phyloP scores from a whole-genome alignment of 2,797 vertebrate genomes.

The Anabacerthia variegaticeps region DNA sequence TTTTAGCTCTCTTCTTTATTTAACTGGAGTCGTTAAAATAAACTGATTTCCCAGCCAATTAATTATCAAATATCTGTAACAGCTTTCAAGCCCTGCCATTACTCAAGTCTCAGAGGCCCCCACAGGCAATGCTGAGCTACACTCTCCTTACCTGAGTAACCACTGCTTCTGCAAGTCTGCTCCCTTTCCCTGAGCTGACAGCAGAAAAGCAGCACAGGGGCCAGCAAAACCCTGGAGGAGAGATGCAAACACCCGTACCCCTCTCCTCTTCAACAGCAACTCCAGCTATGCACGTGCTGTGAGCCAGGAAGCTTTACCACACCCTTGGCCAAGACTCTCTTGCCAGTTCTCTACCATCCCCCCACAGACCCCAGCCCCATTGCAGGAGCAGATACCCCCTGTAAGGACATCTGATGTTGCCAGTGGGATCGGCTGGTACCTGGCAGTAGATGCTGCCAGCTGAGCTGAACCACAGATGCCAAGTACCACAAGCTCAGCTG shows the following conservation, averaged over 20 bases:
- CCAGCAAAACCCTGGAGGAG: not conserved
- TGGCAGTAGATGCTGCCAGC: not conserved
- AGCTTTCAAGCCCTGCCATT: constrained; percentile 56
- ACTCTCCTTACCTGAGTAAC: constrained; percentile 39
- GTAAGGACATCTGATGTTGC: not conserved
- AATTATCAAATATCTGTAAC: constrained; percentile 70
- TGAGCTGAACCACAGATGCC: not conserved
- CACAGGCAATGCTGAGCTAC: not conserved
- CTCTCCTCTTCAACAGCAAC: not conserved
- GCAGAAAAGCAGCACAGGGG: not conserved
- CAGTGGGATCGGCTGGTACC: not conserved
- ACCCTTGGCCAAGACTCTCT: not conserved
- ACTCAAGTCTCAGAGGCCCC: constrained; percentile 34
- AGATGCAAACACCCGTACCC: not conserved
- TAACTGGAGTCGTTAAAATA: constrained; percentile 58
- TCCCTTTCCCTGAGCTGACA: not conserved
- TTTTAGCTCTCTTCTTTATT: constrained; percentile 46
- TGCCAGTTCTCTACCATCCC: fast-evolving
- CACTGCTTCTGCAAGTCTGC: not conserved
- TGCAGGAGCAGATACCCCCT: fast-evolving
- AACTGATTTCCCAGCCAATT: constrained; percentile 65
- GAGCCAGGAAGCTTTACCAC: not conserved
- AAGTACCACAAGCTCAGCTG: not conserved
- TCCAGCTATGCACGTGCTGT: fast-evolving
- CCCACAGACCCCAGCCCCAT: not conserved